phyloP scores from a whole-genome alignment of 2,888 invertebrate species.

The Drosophila testacea region DNA sequence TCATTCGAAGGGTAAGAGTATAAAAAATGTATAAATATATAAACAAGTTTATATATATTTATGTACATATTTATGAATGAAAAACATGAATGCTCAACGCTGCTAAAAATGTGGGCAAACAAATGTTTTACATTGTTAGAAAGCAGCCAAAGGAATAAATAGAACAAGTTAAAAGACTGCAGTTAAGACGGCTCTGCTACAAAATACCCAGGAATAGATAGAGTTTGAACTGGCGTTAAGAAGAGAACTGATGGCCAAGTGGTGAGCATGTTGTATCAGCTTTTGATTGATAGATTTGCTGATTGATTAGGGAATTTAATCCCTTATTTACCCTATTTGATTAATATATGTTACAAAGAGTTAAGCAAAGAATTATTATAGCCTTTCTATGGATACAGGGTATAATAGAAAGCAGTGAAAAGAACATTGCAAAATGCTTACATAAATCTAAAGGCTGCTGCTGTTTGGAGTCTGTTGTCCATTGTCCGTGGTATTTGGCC shows the following conservation, averaged over 20 bases:
- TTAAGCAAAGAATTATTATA: too few species aligned
- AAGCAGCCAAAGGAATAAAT: conserved; percentile 34
- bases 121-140: conserved; percentile 76
- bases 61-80: conserved; percentile 30
- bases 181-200: background rate
- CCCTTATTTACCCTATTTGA: too few species aligned
- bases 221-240: too few species aligned
- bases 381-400: background rate
- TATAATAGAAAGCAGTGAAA: conserved; percentile 25
- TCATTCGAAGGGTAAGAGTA: conserved; percentile 40
- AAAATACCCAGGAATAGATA: background rate
- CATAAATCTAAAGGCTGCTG: conserved; percentile 38
- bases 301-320: too few species aligned
- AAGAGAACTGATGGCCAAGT: too few species aligned
- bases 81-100: conserved; percentile 62
- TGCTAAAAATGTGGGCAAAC: conserved; percentile 67
- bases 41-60: background rate
- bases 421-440: conserved; percentile 51
- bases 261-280: too few species aligned
- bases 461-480: conserved; percentile 16
- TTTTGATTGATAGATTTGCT: too few species aligned
- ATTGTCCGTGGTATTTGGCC: conserved; percentile 62
- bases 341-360: background rate
- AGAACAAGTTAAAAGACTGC: background rate
- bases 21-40: conserved; percentile 29